Base-by-base conservation (phyloP, 1,140 invertebrate species). In the Mya arenaria region DNA sequence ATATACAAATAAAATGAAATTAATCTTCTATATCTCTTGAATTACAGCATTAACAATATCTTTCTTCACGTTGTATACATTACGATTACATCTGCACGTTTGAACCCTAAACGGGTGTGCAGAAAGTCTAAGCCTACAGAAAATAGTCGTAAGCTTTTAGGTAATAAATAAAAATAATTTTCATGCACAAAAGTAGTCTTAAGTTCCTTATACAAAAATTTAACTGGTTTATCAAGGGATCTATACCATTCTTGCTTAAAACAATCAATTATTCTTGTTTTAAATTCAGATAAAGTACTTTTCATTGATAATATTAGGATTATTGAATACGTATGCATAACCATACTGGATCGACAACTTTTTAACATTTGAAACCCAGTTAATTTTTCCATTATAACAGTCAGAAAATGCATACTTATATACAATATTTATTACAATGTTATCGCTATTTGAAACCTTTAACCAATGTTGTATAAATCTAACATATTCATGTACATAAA, bases 401-500 rank as follows among this genome's bases (percentile, higher is more conserved):
- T 32, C 19, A 28, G 56, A 17, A 58, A 56, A 28, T 10, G 55
- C 25, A n/a, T 56, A 5, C 2, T 73, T 48, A 63, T 62, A 75
- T 8, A 34, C 19, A 32, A 10, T n/a, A 39, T 56, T 58, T 37
- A 74, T 25, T 8, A 74, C 62, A 19, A 48, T 55, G 39, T 74
- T 74, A 10, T 72, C 44, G n/a, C 10, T 72, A n/a, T 17, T 72
- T 55, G 56, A 5, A 10, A 74, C n/a, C 23, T 34, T 58, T 17
- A 19, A 74, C 71, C 71, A 60, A 58, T 60, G 39, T 74, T 60
- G 36, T 32, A 60, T 36, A 19, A 60, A 37, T 13, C 30, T 58
- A 23, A 55, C 5, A 25, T 36, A 48, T 36, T 37, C 25, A 23
- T 52, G 25, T 60, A 74, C 39, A 36, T 74, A 60, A n/a, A 41